These are phyloP conservation scores for Synergus gifuensis DNA, from an alignment of 2,888 invertebrate genomes.

Conservation along the genomic window DNA sequence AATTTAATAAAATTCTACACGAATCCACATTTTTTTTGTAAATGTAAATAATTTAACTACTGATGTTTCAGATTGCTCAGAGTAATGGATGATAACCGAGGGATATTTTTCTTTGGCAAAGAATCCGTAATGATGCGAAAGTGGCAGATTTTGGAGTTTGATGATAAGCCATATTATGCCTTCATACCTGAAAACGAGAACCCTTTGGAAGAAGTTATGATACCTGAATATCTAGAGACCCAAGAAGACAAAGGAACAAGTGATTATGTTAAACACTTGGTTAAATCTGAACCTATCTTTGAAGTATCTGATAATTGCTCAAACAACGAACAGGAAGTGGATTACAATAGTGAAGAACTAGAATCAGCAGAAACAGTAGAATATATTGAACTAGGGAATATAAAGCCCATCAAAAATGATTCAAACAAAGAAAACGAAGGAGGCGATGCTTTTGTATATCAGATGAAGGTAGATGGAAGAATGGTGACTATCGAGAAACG, in stretches of 20 bases:
- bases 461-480: constrained; percentile 70
- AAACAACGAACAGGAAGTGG: constrained; percentile 47
- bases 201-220: constrained; percentile 63
- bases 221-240: constrained; percentile 58
- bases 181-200: constrained; percentile 72
- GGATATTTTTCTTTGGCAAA: constrained; percentile 73
- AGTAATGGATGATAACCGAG: constrained; percentile 61
- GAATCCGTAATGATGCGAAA: constrained; percentile 74
- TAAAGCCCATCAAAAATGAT: constrained; percentile 62
- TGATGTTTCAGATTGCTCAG: constrained; percentile 72
- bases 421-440: constrained; percentile 40
- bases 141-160: constrained; percentile 76
- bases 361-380: constrained; percentile 52
- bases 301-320: constrained; percentile 34
- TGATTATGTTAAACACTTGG: not conserved
- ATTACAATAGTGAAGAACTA: constrained; percentile 50
- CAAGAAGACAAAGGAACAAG: not conserved
- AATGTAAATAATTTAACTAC: constrained; percentile 37
- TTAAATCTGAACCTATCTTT: not conserved
- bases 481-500: constrained; percentile 69
- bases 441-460: constrained; percentile 59
- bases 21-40: not conserved
- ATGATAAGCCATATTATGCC: constrained; percentile 75
- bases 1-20: not conserved
- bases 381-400: constrained; percentile 48